phyloP scores from a whole-genome alignment of 2,888 invertebrate genomes.

The Cryptus armator region DNA sequence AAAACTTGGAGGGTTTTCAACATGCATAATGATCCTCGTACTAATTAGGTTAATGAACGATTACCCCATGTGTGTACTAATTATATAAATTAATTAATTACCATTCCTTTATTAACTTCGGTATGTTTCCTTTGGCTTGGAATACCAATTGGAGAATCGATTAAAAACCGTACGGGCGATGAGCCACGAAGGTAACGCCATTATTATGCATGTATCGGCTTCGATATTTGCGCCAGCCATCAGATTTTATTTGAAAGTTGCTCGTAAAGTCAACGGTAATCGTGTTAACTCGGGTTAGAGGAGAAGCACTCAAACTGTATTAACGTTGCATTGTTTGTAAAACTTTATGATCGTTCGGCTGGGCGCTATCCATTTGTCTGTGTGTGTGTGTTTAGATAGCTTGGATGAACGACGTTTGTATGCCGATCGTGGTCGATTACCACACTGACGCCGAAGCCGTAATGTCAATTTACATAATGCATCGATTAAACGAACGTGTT shows the following conservation, averaged over 20 bases:
- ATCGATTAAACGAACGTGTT: conserved; percentile 80
- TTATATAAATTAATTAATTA: background rate
- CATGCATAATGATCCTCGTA: background rate
- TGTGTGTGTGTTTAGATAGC: conserved; percentile 31
- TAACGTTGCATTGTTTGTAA: conserved; percentile 23
- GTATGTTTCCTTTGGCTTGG: background rate
- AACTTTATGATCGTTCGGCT: conserved; percentile 12
- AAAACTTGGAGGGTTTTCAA: background rate
- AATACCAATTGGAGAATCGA: background rate
- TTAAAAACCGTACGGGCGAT: background rate
- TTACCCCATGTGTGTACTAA: background rate
- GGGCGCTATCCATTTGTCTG: background rate
- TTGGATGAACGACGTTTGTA: conserved; percentile 61
- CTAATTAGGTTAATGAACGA: background rate
- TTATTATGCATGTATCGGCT: background rate
- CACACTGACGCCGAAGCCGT: conserved; percentile 75
- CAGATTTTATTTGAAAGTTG: background rate
- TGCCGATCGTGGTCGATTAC: conserved; percentile 77
- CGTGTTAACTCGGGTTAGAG: background rate
- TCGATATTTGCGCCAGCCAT: background rate
- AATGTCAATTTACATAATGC: conserved; percentile 80
- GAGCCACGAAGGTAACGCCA: background rate
- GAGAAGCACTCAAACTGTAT: conserved; percentile 17
- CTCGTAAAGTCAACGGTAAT: background rate
- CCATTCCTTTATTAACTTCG: background rate